These are phyloP conservation scores for Carcharodon carcharias DNA, from an alignment of 2,797 vertebrate genomes.

Conservation along the genomic window DNA sequence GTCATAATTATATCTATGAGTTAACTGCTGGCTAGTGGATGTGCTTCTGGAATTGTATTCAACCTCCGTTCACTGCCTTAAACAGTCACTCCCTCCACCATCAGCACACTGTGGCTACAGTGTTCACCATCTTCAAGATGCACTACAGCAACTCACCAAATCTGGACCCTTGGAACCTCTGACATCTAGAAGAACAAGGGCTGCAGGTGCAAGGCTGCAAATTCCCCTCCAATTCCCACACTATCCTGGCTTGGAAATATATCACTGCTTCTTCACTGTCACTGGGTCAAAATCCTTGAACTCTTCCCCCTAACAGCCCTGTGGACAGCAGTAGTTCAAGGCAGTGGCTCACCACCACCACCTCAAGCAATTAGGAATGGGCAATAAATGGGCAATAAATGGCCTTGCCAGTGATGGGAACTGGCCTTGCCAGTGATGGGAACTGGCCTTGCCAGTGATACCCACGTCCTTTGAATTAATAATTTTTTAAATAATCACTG, in stretches of 20 bases:
- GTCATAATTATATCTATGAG: not conserved
- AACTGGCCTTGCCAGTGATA: not conserved
- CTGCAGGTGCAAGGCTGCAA: not conserved
- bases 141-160: not conserved
- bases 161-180: no score
- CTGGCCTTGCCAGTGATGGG: not conserved
- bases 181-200: not conserved
- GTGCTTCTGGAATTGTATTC: slow-evolving; percentile 8
- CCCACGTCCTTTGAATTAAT: not conserved
- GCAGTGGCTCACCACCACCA: no score
- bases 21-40: not conserved
- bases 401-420: not conserved
- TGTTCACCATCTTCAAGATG: not conserved
- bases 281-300: not conserved
- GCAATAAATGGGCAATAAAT: not conserved
- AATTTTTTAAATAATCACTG: not conserved
- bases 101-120: not conserved
- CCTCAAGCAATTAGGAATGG: not conserved
- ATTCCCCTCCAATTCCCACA: not conserved
- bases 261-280: not conserved
- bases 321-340: not conserved
- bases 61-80: not conserved
- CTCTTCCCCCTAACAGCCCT: not conserved
- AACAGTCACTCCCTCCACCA: no score
- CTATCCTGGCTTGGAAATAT: not conserved